phyloP scores from a whole-genome alignment of 2,888 invertebrate species.

The Bibio marci region DNA sequence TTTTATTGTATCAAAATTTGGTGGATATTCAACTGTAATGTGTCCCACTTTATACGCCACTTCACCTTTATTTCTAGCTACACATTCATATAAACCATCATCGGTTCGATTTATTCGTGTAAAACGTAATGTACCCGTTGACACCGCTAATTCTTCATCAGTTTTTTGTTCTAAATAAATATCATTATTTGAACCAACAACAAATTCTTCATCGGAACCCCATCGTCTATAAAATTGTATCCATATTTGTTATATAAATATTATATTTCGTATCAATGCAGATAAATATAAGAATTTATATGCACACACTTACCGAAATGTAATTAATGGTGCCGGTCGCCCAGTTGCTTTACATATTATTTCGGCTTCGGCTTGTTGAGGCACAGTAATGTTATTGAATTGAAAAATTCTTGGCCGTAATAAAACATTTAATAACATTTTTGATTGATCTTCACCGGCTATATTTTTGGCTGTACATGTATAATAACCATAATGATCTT shows the following conservation, averaged over 20 bases:
- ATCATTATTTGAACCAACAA: slow-evolving; percentile 41
- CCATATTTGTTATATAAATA: too few species aligned
- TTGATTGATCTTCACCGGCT: slow-evolving; percentile 53
- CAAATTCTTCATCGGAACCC: slow-evolving; percentile 43
- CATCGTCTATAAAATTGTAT: slow-evolving; percentile 42
- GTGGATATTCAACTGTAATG: slow-evolving; percentile 64
- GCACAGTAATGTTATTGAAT: slow-evolving; percentile 51
- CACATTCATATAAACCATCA: slow-evolving; percentile 79
- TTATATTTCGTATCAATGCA: too few species aligned
- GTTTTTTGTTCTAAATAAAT: slow-evolving; percentile 41
- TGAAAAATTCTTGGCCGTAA: slow-evolving; percentile 69
- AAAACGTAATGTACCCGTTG: slow-evolving; percentile 51
- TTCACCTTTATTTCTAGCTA: slow-evolving; percentile 65
- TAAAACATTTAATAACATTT: slow-evolving; percentile 51
- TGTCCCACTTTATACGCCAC: slow-evolving; percentile 62
- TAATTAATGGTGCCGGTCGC: slow-evolving; percentile 59
- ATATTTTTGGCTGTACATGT: slow-evolving; percentile 65
- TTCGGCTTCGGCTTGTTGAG: slow-evolving; percentile 42
- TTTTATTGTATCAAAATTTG: slow-evolving; percentile 55
- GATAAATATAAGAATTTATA: background rate
- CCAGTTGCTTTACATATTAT: slow-evolving; percentile 65
- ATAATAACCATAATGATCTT: slow-evolving; percentile 64
- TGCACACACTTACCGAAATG: slow-evolving; percentile 36
- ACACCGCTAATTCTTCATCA: slow-evolving; percentile 37
- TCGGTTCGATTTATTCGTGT: slow-evolving; percentile 46